Evolutionary conservation across 2,888 invertebrate species (phyloP).

Genomic region (Pandemis cinnamomeana): DNA sequence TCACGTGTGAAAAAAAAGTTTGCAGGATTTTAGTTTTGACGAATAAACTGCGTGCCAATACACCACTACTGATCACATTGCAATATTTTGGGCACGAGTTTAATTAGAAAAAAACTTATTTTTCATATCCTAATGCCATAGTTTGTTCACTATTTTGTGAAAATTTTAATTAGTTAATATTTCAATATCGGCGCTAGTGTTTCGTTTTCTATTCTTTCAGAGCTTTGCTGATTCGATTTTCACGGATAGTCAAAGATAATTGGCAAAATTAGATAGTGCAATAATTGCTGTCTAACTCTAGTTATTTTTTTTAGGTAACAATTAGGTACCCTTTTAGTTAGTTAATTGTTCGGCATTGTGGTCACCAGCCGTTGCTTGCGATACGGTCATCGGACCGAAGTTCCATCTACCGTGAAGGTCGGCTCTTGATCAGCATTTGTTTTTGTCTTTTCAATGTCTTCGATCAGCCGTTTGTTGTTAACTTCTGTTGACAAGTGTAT

Average conservation of each 20-base stretch:
- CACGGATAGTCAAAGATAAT: too few relatives aligned
- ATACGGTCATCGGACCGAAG: conserved; percentile 39
- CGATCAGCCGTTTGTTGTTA: not conserved
- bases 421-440: conserved; percentile 23
- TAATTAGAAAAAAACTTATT: too few relatives aligned
- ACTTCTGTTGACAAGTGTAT: not conserved
- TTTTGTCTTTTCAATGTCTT: conserved; percentile 29
- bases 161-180: too few relatives aligned
- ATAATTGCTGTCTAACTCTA: not conserved
- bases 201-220: too few relatives aligned
- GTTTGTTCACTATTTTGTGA: too few relatives aligned
- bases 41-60: too few relatives aligned
- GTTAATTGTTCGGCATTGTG: conserved; percentile 31
- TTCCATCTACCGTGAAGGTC: conserved; percentile 34
- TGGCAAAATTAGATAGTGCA: not conserved
- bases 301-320: not conserved
- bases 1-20: not conserved
- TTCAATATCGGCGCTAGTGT: too few relatives aligned
- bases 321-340: conserved; percentile 5
- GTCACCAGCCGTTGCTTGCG: conserved; percentile 14
- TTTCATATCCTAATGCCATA: too few relatives aligned
- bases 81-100: too few relatives aligned
- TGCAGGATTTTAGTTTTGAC: not conserved
- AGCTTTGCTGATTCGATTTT: too few relatives aligned
- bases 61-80: too few relatives aligned